A percentile compares a stretch with the other conserved stretches of the same genome.
Evolutionary conservation across 2,113 vertebrate genomes (phyloP).

Genomic region (Morone chrysops): DNA sequence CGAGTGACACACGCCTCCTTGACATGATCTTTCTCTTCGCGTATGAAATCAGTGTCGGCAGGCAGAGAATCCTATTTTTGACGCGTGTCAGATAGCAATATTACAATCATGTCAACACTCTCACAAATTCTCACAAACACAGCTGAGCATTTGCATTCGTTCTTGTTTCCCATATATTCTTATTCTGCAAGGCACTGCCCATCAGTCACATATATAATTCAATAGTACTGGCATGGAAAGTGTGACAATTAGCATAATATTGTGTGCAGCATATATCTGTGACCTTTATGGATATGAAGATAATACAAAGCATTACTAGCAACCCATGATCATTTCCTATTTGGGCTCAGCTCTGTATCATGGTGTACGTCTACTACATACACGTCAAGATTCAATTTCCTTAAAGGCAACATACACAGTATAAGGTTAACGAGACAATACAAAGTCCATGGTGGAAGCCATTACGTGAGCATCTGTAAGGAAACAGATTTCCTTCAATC

Average conservation of each 20-base stretch:
- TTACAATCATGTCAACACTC: conserved; percentile 48
- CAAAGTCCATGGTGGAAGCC: conserved; percentile 8
- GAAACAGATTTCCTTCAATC: conserved; percentile 19
- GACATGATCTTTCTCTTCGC: conserved; percentile 56
- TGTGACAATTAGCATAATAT: conserved; percentile 31
- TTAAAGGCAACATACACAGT: conserved; percentile 18
- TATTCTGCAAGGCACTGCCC: background rate
- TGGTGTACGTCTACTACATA: background rate
- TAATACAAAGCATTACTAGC: conserved; percentile 42
- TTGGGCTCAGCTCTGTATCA: conserved; percentile 6
- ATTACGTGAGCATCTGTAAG: background rate
- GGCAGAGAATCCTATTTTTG: conserved; percentile 54
- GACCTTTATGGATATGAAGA: conserved; percentile 59
- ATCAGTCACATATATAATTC: conserved; percentile 41
- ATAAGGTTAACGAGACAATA: conserved; percentile 46
- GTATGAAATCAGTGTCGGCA: conserved; percentile 63
- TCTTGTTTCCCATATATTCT: background rate
- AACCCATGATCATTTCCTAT: conserved; percentile 25
- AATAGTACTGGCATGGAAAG: conserved; percentile 2
- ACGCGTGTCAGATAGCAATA: conserved; percentile 60
- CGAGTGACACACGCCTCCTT: conserved; percentile 63
- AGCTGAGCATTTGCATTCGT: conserved; percentile 31
- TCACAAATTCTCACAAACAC: conserved; percentile 25
- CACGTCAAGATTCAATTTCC: conserved; percentile 22
- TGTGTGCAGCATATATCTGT: conserved; percentile 23